Conservation (phyloP, 2,888 invertebrate species). For the Uloborus plumipes region DNA sequence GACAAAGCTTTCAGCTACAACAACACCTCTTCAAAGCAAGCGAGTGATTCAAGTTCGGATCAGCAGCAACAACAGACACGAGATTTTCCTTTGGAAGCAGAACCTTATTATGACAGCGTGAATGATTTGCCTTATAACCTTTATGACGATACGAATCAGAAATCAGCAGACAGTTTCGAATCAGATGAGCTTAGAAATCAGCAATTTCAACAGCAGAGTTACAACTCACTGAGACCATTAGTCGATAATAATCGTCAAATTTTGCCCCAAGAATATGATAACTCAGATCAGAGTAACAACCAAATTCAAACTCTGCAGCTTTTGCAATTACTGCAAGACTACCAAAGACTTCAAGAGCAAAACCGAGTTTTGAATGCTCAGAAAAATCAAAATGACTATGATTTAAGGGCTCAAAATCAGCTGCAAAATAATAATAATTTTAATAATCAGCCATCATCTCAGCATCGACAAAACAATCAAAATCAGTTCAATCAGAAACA, state of each 20-base stretch:
- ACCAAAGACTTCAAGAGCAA: neutral
- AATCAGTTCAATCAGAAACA: neutral
- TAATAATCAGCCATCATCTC: too few relatives aligned
- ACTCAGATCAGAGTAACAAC: neutral
- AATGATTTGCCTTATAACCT: conserved; percentile 29
- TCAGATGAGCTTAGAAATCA: conserved; percentile 1
- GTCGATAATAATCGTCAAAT: too few relatives aligned
- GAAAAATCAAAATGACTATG: too few relatives aligned
- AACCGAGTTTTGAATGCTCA: too few relatives aligned
- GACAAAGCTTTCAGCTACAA: conserved; percentile 29
- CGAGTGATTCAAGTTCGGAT: neutral
- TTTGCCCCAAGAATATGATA: too few relatives aligned
- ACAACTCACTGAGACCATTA: neutral
- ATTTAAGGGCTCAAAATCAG: conserved; percentile 3
- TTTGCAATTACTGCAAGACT: conserved; percentile 5
- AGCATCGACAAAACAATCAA: too few relatives aligned
- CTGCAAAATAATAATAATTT: conserved; percentile 4
- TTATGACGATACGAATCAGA: conserved; percentile 15
- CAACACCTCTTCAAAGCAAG: conserved; percentile 2
- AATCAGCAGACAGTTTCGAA: conserved; percentile 18
- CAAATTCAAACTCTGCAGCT: neutral
- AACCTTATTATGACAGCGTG: conserved; percentile 25
- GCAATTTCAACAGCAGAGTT: neutral
- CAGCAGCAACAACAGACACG: conserved; percentile 11
- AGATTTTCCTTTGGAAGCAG: conserved; percentile 8